A percentile compares a stretch with the other conserved stretches of the same genome.
phyloP scores from a whole-genome alignment of 2,888 invertebrate genomes.

The Blomia tropicalis region DNA sequence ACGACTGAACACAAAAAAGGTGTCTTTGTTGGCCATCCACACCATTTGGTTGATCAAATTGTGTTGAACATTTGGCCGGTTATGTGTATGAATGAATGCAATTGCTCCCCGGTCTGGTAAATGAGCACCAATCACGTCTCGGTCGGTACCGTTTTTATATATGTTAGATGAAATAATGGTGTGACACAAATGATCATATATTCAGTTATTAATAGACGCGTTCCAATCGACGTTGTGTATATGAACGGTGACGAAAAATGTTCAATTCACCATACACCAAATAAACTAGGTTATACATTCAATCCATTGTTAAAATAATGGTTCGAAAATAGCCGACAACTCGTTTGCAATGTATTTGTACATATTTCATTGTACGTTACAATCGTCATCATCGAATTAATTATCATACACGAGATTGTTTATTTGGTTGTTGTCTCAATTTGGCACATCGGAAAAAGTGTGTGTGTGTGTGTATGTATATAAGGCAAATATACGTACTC shows the following conservation, averaged over 20 bases:
- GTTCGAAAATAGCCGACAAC: conserved; percentile 13
- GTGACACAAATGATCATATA: not conserved
- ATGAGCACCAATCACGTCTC: not conserved
- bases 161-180: not conserved
- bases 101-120: no score
- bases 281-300: conserved; percentile 9
- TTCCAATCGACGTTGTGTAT: no score
- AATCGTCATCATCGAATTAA: not conserved
- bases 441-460: conserved; percentile 1
- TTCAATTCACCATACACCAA: conserved; percentile 3
- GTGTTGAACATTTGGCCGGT: no score
- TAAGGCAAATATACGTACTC: not conserved
- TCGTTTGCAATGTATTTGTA: not conserved
- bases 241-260: no score
- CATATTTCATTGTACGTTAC: not conserved
- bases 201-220: conserved; percentile 10
- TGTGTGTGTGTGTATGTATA: not conserved
- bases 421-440: not conserved
- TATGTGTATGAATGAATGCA: no score
- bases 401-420: no score
- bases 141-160: no score
- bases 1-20: no score
- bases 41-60: no score
- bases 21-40: no score
- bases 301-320: not conserved